These are phyloP conservation scores for Eubucco bourcierii DNA, from an alignment of 2,113 vertebrate genomes.

Conservation along the genomic window DNA sequence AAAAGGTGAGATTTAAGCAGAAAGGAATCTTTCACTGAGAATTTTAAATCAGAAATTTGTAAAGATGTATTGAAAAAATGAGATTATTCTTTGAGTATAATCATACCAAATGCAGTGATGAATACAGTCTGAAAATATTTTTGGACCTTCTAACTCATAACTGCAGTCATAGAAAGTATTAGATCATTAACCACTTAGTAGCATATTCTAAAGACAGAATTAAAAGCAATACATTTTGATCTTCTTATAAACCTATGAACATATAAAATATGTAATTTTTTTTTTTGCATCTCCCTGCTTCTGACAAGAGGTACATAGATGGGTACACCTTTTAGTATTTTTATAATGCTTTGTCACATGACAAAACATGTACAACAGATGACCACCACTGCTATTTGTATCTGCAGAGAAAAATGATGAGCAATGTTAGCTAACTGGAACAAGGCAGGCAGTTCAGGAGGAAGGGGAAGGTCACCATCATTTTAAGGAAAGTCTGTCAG, in stretches of 20 bases:
- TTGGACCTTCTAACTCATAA: background rate
- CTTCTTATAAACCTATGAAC: background rate
- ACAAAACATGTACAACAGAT: background rate
- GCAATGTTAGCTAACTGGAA: background rate
- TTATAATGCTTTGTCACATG: background rate
- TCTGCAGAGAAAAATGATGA: background rate
- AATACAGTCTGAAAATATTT: background rate
- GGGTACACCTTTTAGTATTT: background rate
- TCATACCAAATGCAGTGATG: background rate
- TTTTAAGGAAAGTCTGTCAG: background rate
- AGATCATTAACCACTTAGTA: background rate
- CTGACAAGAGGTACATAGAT: background rate
- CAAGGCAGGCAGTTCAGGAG: background rate
- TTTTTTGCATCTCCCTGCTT: background rate
- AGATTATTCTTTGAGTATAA: background rate
- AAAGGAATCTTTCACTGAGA: background rate
- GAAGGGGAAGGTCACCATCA: background rate
- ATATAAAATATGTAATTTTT: background rate
- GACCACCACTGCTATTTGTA: background rate
- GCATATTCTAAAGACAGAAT: background rate
- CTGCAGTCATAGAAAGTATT: background rate
- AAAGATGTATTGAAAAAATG: background rate
- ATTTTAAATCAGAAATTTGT: background rate
- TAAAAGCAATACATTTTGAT: background rate
- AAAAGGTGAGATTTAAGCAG: background rate